Conservation (phyloP, 2,888 invertebrate species). For the Pheosia gnoma region DNA sequence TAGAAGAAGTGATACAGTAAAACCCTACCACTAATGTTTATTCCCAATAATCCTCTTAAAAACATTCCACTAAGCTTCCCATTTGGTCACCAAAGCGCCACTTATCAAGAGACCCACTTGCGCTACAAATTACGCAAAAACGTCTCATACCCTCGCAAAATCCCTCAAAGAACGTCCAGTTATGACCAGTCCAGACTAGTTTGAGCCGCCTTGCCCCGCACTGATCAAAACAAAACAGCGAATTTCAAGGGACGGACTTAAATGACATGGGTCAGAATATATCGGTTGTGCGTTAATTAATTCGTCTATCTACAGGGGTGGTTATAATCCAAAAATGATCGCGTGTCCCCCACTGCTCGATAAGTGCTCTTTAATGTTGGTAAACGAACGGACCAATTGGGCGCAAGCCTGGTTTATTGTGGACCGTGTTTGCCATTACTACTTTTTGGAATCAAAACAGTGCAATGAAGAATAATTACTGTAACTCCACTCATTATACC, state of each 20-base stretch:
- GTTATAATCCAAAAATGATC: constrained; percentile 82
- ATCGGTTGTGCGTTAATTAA: constrained; percentile 75
- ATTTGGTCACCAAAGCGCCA: constrained; percentile 40
- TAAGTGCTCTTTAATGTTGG: constrained; percentile 78
- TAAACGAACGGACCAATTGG: constrained; percentile 56
- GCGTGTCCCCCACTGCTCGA: constrained; percentile 66
- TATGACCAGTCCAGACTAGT: constrained; percentile 52
- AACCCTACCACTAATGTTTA: no score
- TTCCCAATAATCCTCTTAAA: neutral
- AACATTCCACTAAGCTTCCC: constrained; percentile 17
- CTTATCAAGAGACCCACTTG: constrained; percentile 60
- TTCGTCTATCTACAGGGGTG: constrained; percentile 75
- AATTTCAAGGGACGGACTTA: constrained; percentile 26
- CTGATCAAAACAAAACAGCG: constrained; percentile 24
- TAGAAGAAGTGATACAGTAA: no score
- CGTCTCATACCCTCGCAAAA: constrained; percentile 70
- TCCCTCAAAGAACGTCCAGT: constrained; percentile 81
- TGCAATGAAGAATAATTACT: neutral
- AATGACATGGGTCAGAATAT: constrained; percentile 54
- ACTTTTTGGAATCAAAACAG: constrained; percentile 5
- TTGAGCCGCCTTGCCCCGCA: constrained; percentile 32
- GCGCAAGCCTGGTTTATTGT: constrained; percentile 32
- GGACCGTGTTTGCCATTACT: constrained; percentile 11
- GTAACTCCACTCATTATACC: no score
- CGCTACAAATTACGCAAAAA: constrained; percentile 80